Base-by-base conservation (phyloP, 2,797 vertebrate genomes). In the Mycteria americana region DNA sequence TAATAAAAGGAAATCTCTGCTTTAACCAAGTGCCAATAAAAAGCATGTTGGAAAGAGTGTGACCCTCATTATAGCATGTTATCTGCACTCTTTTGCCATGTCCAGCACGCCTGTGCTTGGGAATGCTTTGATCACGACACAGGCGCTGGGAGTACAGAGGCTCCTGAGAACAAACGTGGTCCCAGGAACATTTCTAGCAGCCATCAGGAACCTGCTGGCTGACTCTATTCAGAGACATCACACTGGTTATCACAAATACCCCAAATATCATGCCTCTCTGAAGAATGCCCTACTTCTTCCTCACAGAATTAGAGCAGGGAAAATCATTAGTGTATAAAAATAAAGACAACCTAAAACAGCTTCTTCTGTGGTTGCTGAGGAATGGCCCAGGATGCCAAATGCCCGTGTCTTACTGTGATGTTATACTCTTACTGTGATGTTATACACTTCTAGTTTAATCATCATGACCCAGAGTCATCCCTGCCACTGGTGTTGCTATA, bases 341-440 rank as follows among this genome's bases (percentile, higher is more conserved):
- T 24, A 90, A 78, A 1, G 1, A 16, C 18, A 86, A 11, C 8
- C 33, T 79, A 51, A 81, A 88, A 74, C 22, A 86, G 1, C 3
- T 79, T 79, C 67, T 70, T 33, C 54, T 75, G 0, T 25, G 25
- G 7, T 21, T 76, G 62, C 51, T 81, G 57, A 51, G 33, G 43
- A 76, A 67, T 13, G 23, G 59, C 18, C 35, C 54, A 43, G 24
- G 18, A 43, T 62, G n/a, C 11, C 63, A 80, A 65, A 59, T 41
- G 37, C 7, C 35, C 0, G 0, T 28, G 30, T n/a, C 23, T 77
- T 57, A 18, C 43, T 59, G 28, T 39, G 51, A 22, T n/a, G 15
- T 62, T 67, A 57, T 3, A 46, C n/a, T n/a, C 23, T 77, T 57
- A 18, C 43, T 59, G 28, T 39, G 51, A 22, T n/a, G 15, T 62